phyloP scores from a whole-genome alignment of 2,888 invertebrate species.

The Incurvaria masculella region DNA sequence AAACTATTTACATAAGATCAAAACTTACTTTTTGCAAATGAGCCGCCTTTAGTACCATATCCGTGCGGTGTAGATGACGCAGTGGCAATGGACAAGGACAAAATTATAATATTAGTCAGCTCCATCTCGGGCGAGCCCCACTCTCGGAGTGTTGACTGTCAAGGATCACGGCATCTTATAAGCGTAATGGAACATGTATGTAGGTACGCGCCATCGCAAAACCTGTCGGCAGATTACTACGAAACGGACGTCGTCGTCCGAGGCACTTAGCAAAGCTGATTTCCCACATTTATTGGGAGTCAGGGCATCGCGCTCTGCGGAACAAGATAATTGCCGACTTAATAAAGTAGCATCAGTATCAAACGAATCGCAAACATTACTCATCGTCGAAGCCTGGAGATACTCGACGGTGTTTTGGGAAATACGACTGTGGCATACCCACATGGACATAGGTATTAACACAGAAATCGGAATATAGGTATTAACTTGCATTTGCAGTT shows the following conservation, averaged over 20 bases:
- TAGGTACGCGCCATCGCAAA: constrained; percentile 40
- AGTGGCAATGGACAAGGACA: constrained; percentile 33
- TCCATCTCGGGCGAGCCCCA: constrained; percentile 45
- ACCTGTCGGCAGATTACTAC: constrained; percentile 21
- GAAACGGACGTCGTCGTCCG: neutral
- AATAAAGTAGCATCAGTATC: no score
- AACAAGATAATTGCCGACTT: neutral
- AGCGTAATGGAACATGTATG: constrained; percentile 49
- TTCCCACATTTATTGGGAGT: neutral
- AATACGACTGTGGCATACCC: no score
- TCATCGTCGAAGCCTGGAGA: no score
- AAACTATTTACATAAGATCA: neutral
- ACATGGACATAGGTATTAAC: no score
- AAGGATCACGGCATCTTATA: constrained; percentile 37
- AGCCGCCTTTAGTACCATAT: constrained; percentile 41
- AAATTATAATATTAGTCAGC: constrained; percentile 22
- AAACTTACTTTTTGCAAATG: constrained; percentile 35
- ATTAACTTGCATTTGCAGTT: no score
- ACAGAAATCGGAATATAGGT: no score
- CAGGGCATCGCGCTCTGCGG: neutral
- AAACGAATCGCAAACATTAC: no score
- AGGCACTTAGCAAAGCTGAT: neutral
- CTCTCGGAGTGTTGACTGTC: constrained; percentile 38
- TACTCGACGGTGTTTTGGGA: no score
- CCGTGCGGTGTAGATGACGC: constrained; percentile 36